phyloP scores from a whole-genome alignment of 2,113 vertebrate species.

The Rostratula benghalensis region DNA sequence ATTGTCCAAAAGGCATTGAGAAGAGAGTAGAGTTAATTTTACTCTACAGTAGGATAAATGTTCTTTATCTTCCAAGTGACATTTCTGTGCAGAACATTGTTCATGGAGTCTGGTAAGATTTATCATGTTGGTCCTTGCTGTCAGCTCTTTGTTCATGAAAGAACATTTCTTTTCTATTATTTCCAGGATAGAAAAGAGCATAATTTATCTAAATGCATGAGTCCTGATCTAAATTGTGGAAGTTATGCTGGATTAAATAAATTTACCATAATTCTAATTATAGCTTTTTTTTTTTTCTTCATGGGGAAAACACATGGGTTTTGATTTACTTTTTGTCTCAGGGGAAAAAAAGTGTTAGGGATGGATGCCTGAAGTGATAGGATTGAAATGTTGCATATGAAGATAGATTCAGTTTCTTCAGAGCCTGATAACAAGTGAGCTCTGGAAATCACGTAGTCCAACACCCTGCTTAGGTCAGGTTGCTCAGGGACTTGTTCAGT shows the following conservation, averaged over 20 bases:
- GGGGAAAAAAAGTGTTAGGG: neutral
- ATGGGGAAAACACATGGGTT: neutral
- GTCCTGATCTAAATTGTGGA: neutral
- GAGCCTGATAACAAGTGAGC: neutral
- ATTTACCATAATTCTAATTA: constrained; percentile 19
- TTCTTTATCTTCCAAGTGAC: constrained; percentile 21
- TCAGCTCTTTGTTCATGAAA: constrained; percentile 33
- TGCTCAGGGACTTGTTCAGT: neutral
- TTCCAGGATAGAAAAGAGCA: neutral
- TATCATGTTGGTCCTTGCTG: neutral
- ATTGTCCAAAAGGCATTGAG: constrained; percentile 26
- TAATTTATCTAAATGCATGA: neutral
- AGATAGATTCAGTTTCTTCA: neutral
- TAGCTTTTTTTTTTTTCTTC: neutral
- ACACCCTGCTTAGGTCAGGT: neutral
- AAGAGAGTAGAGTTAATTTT: constrained; percentile 31
- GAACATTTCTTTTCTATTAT: neutral
- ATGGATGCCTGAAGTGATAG: neutral
- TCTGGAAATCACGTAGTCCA: neutral
- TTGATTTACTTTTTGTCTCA: neutral
- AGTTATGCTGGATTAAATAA: constrained; percentile 1
- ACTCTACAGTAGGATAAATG: neutral
- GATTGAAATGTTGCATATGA: neutral
- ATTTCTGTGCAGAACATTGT: constrained; percentile 29
- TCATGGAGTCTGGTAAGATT: neutral